phyloP scores from a whole-genome alignment of 2,888 invertebrate genomes.

The Lagria hirta region DNA sequence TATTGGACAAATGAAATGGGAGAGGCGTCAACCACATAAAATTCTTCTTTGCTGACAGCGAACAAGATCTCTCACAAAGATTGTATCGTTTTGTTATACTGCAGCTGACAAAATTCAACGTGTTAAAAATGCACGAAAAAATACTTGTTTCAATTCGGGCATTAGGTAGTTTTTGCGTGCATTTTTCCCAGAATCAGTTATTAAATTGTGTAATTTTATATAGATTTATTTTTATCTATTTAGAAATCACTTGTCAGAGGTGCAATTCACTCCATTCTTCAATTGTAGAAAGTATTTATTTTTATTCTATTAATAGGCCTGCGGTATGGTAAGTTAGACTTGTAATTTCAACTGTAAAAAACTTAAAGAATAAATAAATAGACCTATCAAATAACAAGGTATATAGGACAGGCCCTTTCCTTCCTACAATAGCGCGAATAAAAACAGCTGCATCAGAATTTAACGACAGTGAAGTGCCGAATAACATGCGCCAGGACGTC shows the following conservation, averaged over 20 bases:
- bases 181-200: conserved; percentile 12
- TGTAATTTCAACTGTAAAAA: conserved; percentile 36
- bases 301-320: conserved; percentile 30
- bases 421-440: too few relatives aligned
- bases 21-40: conserved; percentile 29
- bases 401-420: conserved; percentile 46
- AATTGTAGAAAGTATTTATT: too few relatives aligned
- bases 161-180: conserved; percentile 18
- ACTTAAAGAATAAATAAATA: conserved; percentile 38
- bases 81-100: conserved; percentile 26
- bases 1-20: conserved; percentile 31
- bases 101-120: conserved; percentile 23
- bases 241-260: conserved; percentile 23
- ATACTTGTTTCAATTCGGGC: conserved; percentile 8
- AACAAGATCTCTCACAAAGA: conserved; percentile 30
- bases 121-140: conserved; percentile 22
- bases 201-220: conserved; percentile 10
- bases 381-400: conserved; percentile 38
- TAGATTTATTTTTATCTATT: conserved; percentile 7
- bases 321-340: conserved; percentile 38
- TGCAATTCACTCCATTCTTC: conserved; percentile 25
- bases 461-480: too few relatives aligned
- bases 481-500: too few relatives aligned
- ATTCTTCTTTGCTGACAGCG: conserved; percentile 35
- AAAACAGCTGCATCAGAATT: too few relatives aligned